Base-by-base conservation (phyloP, 2,113 vertebrate species). In the Brachyhypopomus gauderio region DNA sequence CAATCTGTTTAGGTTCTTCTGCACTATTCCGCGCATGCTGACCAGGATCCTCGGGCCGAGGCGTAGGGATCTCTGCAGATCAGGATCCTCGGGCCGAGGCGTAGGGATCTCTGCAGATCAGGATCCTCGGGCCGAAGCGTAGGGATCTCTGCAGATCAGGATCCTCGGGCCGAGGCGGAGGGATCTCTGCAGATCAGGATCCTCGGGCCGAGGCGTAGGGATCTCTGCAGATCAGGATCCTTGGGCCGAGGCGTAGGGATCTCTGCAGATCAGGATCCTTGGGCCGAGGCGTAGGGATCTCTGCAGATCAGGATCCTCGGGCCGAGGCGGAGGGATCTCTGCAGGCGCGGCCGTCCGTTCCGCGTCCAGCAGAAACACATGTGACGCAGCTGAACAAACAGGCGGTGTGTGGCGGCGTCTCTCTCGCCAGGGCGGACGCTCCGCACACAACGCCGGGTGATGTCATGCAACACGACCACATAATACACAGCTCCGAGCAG, bases 381-480 rank as follows among this genome's bases (percentile, higher is more conserved):
- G 81, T 7, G 19, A 64, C 64, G 34, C 81, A 83, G 82, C 82
- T 83, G 77, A 67, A 78, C 76, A 83, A 79, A 83, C 72, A 83
- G 45, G 64, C 64, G 23, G 59, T 38, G 75, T 34, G 63, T 22
- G 67, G 64, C 55, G 52, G 56, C 60, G 55, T 64, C 23, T 45
- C 70, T 58, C 59, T 66, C 72, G 30, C 67, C 34, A 63, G 22
- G 75, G 70, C 36, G 77, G 48, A 64, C 30, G 56, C 63, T 79
- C 22, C 70, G 75, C 74, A 85, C 56, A 70, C 55, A 45, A 75
- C 82, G 58, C 34, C 36, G 34, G 23, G 22, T 79, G 76, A 85
- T 79, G 80, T 85, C 80, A 85, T 85, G 67, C 72, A 79, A 83
- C 16, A 27, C 19, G 74, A 83, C 73, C 52, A 62, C 48, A 76